phyloP scores from a whole-genome alignment of 1,140 invertebrate genomes.

The Stenopsyche tienmushanensis region DNA sequence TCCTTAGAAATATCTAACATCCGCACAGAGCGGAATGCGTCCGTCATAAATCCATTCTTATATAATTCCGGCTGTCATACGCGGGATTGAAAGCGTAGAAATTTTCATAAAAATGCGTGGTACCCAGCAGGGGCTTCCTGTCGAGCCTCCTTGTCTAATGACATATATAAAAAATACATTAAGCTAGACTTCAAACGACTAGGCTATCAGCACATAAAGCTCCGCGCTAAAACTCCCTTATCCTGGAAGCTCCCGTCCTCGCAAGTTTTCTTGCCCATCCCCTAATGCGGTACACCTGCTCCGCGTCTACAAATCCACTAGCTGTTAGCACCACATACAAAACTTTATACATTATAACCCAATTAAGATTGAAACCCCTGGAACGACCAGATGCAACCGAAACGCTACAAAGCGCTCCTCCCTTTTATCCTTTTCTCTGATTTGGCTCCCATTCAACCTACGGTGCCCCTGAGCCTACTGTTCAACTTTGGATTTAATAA shows the following conservation, averaged over 20 bases:
- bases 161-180: slow-evolving; percentile 17
- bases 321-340: slow-evolving; percentile 19
- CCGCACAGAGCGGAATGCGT: no score
- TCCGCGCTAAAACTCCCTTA: slow-evolving; percentile 1
- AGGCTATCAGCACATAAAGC: slow-evolving; percentile 9
- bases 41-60: no score
- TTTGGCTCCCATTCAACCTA: no score
- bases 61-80: no score
- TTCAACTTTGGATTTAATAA: no score
- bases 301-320: slow-evolving; percentile 4
- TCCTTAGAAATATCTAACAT: no score
- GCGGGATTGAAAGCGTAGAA: no score
- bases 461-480: no score
- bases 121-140: no score
- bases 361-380: slow-evolving; percentile 22
- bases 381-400: slow-evolving; percentile 15
- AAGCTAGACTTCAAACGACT: slow-evolving; percentile 15
- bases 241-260: neutral
- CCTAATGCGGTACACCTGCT: slow-evolving; percentile 12
- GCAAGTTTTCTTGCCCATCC: neutral
- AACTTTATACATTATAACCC: slow-evolving; percentile 29
- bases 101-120: neutral
- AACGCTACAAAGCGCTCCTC: neutral
- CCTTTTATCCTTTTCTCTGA: no score
- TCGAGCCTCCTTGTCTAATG: neutral